A percentile compares a stretch with the other conserved stretches of the same genome.
Evolutionary conservation across 2,797 vertebrate genomes (phyloP).

Genomic region (Aulostomus chinensis): DNA sequence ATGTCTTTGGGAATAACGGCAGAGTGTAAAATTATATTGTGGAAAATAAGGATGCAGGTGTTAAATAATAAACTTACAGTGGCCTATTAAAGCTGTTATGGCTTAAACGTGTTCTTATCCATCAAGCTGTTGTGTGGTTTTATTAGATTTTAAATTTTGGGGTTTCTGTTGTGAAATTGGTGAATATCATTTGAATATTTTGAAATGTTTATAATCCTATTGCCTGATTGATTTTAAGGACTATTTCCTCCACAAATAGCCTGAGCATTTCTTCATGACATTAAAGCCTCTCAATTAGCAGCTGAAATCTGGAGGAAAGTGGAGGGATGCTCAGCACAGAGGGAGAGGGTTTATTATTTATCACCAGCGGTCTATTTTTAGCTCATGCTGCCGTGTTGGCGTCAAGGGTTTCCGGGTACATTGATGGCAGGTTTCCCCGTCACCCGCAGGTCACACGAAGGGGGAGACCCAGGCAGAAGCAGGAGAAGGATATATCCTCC

Average conservation of each 20-base stretch:
- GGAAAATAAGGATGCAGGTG: constrained; percentile 19
- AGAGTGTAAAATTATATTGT: constrained; percentile 11
- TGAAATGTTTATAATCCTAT: too few species aligned
- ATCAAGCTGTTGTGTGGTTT: too few species aligned
- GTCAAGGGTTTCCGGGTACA: constrained; percentile 67
- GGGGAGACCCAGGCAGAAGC: constrained; percentile 46
- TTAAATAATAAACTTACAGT: too few species aligned
- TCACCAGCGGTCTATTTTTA: constrained; percentile 70
- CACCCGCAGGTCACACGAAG: constrained; percentile 61
- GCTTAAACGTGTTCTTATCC: too few species aligned
- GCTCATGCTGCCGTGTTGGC: constrained; percentile 51
- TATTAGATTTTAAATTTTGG: too few species aligned
- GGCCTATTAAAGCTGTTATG: too few species aligned
- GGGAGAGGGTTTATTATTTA: constrained; percentile 70
- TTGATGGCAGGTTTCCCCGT: constrained; percentile 71
- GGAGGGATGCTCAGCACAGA: constrained; percentile 47
- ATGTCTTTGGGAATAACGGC: constrained; percentile 8
- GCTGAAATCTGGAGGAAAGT: constrained; percentile 27
- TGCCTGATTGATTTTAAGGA: too few species aligned
- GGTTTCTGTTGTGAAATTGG: too few species aligned
- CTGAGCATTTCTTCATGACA: too few species aligned
- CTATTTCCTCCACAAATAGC: too few species aligned
- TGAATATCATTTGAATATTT: too few species aligned
- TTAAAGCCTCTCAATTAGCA: constrained; percentile 25
- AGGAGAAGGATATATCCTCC: constrained; percentile 16